Percentiles rank a stretch among this genome's conserved stretches.
Conservation (phyloP, 2,888 invertebrate species). For the Ectobius pallidus region DNA sequence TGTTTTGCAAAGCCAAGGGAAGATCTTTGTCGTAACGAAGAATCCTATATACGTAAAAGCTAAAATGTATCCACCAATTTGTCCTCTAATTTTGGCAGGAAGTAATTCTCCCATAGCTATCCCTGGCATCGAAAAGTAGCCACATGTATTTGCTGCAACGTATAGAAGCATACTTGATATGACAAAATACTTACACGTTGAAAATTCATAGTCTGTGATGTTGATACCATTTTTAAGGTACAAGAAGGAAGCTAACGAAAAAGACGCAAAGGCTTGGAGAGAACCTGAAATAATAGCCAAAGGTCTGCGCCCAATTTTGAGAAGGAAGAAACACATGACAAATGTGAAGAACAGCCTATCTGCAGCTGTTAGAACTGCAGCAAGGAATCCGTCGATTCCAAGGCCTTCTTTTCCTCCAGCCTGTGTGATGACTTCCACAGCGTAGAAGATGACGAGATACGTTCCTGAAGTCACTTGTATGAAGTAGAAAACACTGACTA, state of each 20-base stretch:
- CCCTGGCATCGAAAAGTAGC: conserved; percentile 75
- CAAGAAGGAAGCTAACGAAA: conserved; percentile 63
- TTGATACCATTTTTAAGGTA: conserved; percentile 51
- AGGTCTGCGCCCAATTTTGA: conserved; percentile 67
- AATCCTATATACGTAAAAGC: conserved; percentile 71
- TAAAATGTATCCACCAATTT: conserved; percentile 75
- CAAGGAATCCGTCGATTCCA: conserved; percentile 53
- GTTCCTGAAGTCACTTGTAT: conserved; percentile 77
- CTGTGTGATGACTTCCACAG: conserved; percentile 68
- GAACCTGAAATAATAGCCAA: conserved; percentile 70
- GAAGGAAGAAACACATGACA: conserved; percentile 68
- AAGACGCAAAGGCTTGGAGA: conserved; percentile 68
- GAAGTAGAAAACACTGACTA: conserved; percentile 74
- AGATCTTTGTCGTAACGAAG: conserved; percentile 73
- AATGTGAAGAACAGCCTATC: conserved; percentile 69
- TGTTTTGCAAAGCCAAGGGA: conserved; percentile 56
- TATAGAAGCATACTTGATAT: conserved; percentile 66
- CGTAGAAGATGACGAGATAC: conserved; percentile 80
- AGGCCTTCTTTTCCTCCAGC: conserved; percentile 20
- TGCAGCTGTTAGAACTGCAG: conserved; percentile 72
- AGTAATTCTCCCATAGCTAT: conserved; percentile 78
- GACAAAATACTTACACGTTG: conserved; percentile 52
- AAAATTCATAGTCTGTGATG: conserved; percentile 37
- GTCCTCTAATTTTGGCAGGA: conserved; percentile 72
- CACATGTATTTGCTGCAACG: conserved; percentile 74